Base-by-base conservation (phyloP, 2,113 vertebrate genomes). In the Aramus guarauna region DNA sequence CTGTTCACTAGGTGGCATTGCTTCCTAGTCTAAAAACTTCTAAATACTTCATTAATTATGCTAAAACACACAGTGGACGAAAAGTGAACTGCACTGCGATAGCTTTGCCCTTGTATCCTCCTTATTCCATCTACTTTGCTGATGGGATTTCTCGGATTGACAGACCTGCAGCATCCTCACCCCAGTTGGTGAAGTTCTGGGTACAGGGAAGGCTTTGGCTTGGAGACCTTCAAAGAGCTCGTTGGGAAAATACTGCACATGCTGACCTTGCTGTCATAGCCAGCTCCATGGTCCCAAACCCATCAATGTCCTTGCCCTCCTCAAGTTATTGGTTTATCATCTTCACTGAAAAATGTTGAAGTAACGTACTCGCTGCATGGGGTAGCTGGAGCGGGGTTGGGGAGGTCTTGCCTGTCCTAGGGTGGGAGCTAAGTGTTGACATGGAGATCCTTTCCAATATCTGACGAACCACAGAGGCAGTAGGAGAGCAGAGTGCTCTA, bases 1-100 rank as follows among this genome's bases (percentile, higher is more conserved):
- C 79, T 73, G 52, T 92, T 91, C 97, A 93, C 97, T 95, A 90
- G 97, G 80, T 97, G 97, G 96, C 91, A 96, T 96, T 88, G 91
- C 96, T 95, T 92, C 85, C 88, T 84, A 89, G 71, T 55, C 58
- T 85, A 85, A 88, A 87, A 71, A 24, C 47, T 45, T 84, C 68
- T 58, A 74, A 92, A 88, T 55, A 53, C 69, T 71, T 94, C 22
- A 41, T 87, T 90, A 87, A 94, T 93, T 95, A 90, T 84, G 73
- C 39, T 94, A 93, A 92, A 93, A 90, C 64, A 24, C 27, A 0
- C 5, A 5, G 92, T 53, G 84, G 97, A 30, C 2, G 1, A 72
- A 37, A 77, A 75, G 55, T 37, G 87, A 96, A 78, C 67, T 83
- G 89, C 85, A 59, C 16, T 50, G 45, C 2, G 4, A 22, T 73